Evolutionary conservation across 2,888 invertebrate genomes (phyloP), one percentile per base, ranked within the genome.

Genomic region (Scaptomyza parva): DNA sequence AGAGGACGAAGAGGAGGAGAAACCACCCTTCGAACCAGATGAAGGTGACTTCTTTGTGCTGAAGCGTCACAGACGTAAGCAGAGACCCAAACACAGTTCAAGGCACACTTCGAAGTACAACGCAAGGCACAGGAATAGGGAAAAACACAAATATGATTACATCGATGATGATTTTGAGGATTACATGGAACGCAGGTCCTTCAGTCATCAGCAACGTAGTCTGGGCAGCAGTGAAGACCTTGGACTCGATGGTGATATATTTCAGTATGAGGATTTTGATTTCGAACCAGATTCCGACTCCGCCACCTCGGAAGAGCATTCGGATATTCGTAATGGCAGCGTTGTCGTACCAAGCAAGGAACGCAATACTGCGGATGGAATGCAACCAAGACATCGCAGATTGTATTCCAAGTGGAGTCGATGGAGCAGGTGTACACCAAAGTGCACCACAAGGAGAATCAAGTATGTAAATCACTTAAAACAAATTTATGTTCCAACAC

Each of bases 351-450:
- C 80, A 0, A 66, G 77, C 0, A 89, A 88, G 66, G 91, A 91
- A 55, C 89, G 87, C 24, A 88, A 90, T 3, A 90, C 89, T 2
- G 82, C 89, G n/a, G 90, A 92, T 11, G 80, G 86, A 12, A 39
- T 85, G 17, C 76, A 75, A 39, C 80, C 89, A 6, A 78, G 86
- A 1, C 88, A 90, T 58, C 66, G 89, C 7, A 78, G 93, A 26
- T 93, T 95, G 12, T 96, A 95, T 87, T 94, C 95, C 1, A 94
- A 94, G 76, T 98, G 98, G 97, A 95, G 95, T 37, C 92, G 94
- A 28, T 98, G 98, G 98, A 95, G 95, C 1, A 92, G 94, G 11
- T 98, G 98, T 89, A 95, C 95, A 0, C 93, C 94, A 67, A 94
- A 94, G 74, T 98, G 98, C 89, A 95, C 95, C 17, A 97, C 97